phyloP scores from a whole-genome alignment of 2,113 vertebrate species.

The Isurus oxyrinchus region DNA sequence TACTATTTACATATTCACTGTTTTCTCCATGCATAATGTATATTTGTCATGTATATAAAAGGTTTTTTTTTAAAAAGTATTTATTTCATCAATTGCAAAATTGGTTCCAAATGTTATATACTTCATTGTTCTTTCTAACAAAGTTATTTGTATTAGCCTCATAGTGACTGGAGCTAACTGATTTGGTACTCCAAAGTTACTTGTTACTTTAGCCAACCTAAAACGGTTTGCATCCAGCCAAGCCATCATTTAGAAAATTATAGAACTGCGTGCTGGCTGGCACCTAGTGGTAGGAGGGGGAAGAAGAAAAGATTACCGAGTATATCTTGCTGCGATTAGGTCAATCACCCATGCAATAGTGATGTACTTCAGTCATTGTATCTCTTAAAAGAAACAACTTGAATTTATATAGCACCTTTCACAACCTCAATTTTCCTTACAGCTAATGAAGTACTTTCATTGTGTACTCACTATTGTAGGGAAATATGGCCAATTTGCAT shows the following conservation, averaged over 20 bases:
- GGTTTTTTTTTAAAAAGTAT: neutral
- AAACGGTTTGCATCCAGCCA: neutral
- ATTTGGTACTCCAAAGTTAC: neutral
- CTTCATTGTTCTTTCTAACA: neutral
- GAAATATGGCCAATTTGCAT: neutral
- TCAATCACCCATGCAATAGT: neutral
- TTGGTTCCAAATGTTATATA: neutral
- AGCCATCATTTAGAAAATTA: neutral
- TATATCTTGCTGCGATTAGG: neutral
- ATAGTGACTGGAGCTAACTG: neutral
- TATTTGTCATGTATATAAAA: too few relatives aligned
- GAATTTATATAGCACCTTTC: neutral
- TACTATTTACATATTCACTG: neutral
- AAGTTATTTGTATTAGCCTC: neutral
- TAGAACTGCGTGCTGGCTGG: neutral
- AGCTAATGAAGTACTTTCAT: neutral
- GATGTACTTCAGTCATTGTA: neutral
- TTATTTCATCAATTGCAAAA: neutral
- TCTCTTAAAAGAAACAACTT: neutral
- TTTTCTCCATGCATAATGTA: neutral
- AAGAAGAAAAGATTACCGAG: neutral
- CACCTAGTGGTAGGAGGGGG: neutral
- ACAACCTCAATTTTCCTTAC: neutral
- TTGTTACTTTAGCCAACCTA: neutral
- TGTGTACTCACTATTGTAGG: neutral